These are phyloP conservation scores for Elaphurus davidianus DNA, from an alignment of 2,113 vertebrate species.

Conservation along the genomic window DNA sequence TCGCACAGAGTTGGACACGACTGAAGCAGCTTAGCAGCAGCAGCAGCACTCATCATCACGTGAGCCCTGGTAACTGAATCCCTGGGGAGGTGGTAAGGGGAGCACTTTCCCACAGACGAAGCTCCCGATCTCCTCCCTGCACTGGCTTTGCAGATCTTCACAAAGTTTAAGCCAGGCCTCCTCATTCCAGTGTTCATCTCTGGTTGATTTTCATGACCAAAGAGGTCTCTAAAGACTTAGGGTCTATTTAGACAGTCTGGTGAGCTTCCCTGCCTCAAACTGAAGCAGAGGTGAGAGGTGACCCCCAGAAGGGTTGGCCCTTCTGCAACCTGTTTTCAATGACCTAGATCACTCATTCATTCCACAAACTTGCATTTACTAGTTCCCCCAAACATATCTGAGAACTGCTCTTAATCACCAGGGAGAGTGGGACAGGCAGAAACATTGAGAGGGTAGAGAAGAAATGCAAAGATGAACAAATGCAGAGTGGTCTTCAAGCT, in stretches of 20 bases:
- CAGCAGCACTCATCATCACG: not conserved
- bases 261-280: slow-evolving; percentile 15
- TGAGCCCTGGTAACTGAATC: not conserved
- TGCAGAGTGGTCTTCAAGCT: not conserved
- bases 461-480: not conserved
- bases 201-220: slow-evolving; percentile 54
- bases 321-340: not conserved
- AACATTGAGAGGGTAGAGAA: not conserved
- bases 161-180: not conserved
- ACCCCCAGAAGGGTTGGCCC: not conserved
- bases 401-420: not conserved
- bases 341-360: not conserved
- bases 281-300: not conserved
- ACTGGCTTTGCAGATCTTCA: no score
- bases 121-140: not conserved
- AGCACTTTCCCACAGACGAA: not conserved
- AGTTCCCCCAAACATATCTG: not conserved
- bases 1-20: no score
- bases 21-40: no score
- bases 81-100: not conserved
- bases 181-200: slow-evolving; percentile 24
- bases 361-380: not conserved
- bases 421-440: not conserved
- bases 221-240: slow-evolving; percentile 18
- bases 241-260: slow-evolving; percentile 57